phyloP scores from a whole-genome alignment of 2,797 vertebrate species.

The Helostoma temminkii region DNA sequence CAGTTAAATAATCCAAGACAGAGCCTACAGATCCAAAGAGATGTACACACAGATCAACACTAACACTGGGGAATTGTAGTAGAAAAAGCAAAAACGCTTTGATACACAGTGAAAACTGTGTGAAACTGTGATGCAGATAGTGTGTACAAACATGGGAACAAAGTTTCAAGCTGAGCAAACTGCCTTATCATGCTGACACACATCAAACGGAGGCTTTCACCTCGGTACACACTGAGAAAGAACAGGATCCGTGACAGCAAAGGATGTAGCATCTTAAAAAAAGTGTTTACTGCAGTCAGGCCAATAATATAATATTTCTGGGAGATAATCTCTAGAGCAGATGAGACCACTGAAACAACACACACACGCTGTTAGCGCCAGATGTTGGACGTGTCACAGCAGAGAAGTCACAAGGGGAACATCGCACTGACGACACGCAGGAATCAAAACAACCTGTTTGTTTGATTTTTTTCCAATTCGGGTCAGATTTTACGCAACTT shows the following conservation, averaged over 20 bases:
- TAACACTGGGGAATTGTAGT: neutral
- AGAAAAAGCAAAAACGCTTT: neutral
- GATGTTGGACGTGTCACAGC: conserved; percentile 55
- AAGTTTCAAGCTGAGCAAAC: conserved; percentile 38
- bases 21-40: too few relatives aligned
- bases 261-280: neutral
- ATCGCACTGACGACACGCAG: conserved; percentile 15
- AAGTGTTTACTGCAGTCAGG: neutral
- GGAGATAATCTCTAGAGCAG: conserved; percentile 40
- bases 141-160: conserved; percentile 15
- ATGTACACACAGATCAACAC: too few relatives aligned
- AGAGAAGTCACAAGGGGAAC: conserved; percentile 22
- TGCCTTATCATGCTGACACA: conserved; percentile 30
- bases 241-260: neutral
- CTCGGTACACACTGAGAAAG: too few relatives aligned
- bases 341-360: conserved; percentile 43
- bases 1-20: too few relatives aligned
- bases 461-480: conserved; percentile 47
- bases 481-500: conserved; percentile 31
- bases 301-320: conserved; percentile 18
- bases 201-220: too few relatives aligned
- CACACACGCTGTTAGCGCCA: conserved; percentile 39
- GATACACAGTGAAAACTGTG: too few relatives aligned
- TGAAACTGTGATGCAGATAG: conserved; percentile 10
- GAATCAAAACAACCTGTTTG: conserved; percentile 59